phyloP scores from a whole-genome alignment of 1,140 invertebrate genomes.

The Pogonomyrmex californicus region DNA sequence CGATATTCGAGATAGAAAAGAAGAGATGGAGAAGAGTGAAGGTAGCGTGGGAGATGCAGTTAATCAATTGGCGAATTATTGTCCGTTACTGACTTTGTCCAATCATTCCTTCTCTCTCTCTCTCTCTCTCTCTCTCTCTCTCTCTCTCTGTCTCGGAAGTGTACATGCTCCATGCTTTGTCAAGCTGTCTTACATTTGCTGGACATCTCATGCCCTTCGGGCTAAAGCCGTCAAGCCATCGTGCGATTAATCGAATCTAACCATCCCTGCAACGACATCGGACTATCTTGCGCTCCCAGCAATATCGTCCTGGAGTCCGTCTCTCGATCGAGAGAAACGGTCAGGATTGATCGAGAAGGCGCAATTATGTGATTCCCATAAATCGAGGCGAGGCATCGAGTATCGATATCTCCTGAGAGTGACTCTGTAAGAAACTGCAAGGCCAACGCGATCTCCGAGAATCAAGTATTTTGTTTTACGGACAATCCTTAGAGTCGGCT shows the following conservation, averaged over 20 bases:
- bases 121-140: background rate
- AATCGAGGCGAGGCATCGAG: conserved; percentile 58
- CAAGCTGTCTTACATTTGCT: conserved; percentile 52
- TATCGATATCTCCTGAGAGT: conserved; percentile 51
- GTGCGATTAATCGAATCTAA: conserved; percentile 72
- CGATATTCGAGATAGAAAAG: conserved; percentile 6
- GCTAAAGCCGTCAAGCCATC: conserved; percentile 56
- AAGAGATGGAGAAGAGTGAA: conserved; percentile 20
- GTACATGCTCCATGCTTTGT: background rate
- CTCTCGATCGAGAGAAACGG: conserved; percentile 17
- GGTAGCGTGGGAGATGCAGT: conserved; percentile 66
- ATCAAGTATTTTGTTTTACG: conserved; percentile 54
- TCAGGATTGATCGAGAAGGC: conserved; percentile 57
- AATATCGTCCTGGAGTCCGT: conserved; percentile 40
- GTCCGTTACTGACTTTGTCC: conserved; percentile 79
- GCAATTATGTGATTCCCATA: conserved; percentile 68
- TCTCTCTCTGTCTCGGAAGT: conserved; percentile 13
- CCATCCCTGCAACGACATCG: conserved; percentile 57
- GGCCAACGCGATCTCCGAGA: conserved; percentile 36
- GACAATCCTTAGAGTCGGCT: conserved; percentile 8
- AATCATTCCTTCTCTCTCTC: conserved; percentile 73
- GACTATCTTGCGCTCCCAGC: conserved; percentile 36
- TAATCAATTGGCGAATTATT: conserved; percentile 84
- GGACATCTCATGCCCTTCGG: conserved; percentile 53
- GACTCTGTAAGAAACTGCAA: conserved; percentile 32